Evolutionary conservation across 1,140 invertebrate genomes (phyloP).

Genomic region (Hycleus cichorii): DNA sequence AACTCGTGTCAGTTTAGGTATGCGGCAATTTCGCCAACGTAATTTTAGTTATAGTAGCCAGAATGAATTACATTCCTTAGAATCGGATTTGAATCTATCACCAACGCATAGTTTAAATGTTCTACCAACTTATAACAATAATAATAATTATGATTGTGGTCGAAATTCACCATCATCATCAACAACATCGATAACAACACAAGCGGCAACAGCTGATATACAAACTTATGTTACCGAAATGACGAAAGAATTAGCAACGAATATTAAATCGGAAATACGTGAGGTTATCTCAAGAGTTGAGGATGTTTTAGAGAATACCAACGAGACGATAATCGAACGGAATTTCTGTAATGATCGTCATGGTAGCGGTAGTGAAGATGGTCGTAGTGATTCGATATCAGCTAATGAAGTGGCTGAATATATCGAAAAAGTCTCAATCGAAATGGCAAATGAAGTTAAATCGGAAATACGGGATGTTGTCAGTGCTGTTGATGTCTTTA

Average conservation of each 20-base stretch:
- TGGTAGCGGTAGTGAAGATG: constrained; percentile 39
- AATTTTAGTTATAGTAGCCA: constrained; percentile 67
- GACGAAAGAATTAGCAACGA: constrained; percentile 67
- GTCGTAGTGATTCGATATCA: constrained; percentile 55
- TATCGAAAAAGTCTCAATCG: constrained; percentile 65
- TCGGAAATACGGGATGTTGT: constrained; percentile 65
- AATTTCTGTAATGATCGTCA: constrained; percentile 34
- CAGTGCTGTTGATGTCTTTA: constrained; percentile 63
- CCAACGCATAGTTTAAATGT: constrained; percentile 46
- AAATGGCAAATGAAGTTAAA: constrained; percentile 72
- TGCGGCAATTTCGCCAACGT: constrained; percentile 43
- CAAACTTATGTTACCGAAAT: constrained; percentile 67
- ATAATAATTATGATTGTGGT: constrained; percentile 40
- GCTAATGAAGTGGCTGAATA: constrained; percentile 64
- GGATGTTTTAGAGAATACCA: constrained; percentile 62
- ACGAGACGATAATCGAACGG: constrained; percentile 35
- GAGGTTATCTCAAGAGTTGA: constrained; percentile 72
- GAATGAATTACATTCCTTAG: constrained; percentile 56
- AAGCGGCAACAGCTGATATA: constrained; percentile 46
- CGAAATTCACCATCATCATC: constrained; percentile 49
- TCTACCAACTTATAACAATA: constrained; percentile 39
- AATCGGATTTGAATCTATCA: constrained; percentile 48
- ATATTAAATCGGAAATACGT: constrained; percentile 73
- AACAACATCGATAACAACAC: too few species aligned
- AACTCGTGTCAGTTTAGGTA: constrained; percentile 53